phyloP scores from a whole-genome alignment of 1,140 invertebrate genomes.

The Oppia nitens region DNA sequence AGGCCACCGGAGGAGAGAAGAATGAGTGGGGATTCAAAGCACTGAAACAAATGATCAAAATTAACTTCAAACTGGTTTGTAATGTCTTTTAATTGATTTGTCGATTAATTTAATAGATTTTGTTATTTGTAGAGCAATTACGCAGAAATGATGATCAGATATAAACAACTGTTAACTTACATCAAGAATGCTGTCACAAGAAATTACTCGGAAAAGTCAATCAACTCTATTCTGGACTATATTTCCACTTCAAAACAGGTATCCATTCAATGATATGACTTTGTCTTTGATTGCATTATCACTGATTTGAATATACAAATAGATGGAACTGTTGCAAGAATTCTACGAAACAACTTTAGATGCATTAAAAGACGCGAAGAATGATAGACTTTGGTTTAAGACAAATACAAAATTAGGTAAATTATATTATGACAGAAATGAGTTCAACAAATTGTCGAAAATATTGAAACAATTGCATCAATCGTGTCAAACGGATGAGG shows the following conservation, averaged over 20 bases:
- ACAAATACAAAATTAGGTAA: conserved; percentile 97
- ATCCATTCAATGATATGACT: conserved; percentile 26
- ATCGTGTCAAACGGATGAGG: conserved; percentile 96
- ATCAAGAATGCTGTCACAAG: conserved; percentile 97
- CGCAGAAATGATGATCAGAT: conserved; percentile 90
- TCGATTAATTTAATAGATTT: conserved; percentile 20
- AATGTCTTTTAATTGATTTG: conserved; percentile 2
- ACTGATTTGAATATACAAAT: conserved; percentile 3
- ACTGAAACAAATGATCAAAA: conserved; percentile 99
- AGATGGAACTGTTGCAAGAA: conserved; percentile 98
- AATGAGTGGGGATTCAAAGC: conserved; percentile 99
- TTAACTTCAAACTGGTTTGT: conserved; percentile 89
- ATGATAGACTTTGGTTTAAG: conserved; percentile 98
- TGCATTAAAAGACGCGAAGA: conserved; percentile 94
- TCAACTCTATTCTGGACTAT: conserved; percentile 98
- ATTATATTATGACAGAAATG: conserved; percentile 88
- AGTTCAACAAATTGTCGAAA: conserved; percentile 85
- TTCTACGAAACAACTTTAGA: conserved; percentile 99
- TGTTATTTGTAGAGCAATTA: conserved; percentile 53
- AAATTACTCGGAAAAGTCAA: conserved; percentile 99
- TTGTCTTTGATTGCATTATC: not conserved
- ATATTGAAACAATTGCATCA: conserved; percentile 94
- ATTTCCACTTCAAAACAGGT: conserved; percentile 98
- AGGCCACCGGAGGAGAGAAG: conserved; percentile 92
- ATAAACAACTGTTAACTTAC: conserved; percentile 90